Evolutionary conservation across 2,888 invertebrate species (phyloP).

Genomic region (Leptinotarsa rubiginosa): DNA sequence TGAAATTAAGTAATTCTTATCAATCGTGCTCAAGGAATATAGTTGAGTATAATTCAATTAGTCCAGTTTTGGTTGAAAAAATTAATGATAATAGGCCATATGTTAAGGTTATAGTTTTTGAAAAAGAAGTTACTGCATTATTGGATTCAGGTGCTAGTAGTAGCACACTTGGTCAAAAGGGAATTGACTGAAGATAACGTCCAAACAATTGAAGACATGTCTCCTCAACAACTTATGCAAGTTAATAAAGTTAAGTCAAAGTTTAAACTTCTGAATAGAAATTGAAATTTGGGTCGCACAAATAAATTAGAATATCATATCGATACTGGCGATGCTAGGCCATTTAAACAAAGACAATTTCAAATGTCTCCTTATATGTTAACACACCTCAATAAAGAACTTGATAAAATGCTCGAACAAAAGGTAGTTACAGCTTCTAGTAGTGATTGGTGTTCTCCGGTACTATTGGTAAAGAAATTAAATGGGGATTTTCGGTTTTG

Average conservation of each 20-base stretch:
- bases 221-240: too few species aligned
- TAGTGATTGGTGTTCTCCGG: constrained; percentile 29
- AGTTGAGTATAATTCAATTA: background rate
- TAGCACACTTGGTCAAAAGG: background rate
- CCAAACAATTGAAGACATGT: background rate
- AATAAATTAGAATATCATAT: constrained; percentile 27
- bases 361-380: constrained; percentile 30
- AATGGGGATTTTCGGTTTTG: constrained; percentile 28
- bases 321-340: constrained; percentile 25
- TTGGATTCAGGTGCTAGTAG: constrained; percentile 3
- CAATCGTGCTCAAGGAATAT: too few species aligned
- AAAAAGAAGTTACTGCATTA: background rate
- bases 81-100: background rate
- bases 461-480: constrained; percentile 28
- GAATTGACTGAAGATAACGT: background rate
- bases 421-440: background rate
- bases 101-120: background rate
- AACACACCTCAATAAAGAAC: constrained; percentile 26
- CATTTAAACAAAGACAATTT: constrained; percentile 1
- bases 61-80: background rate
- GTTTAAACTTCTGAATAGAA: constrained; percentile 1
- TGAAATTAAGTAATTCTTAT: too few species aligned
- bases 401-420: constrained; percentile 29
- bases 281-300: constrained; percentile 27
- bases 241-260: constrained; percentile 10